Evolutionary conservation across 2,113 vertebrate species (phyloP), one percentile per base, ranked within the genome.

Genomic region (Cyrtonyx montezumae): DNA sequence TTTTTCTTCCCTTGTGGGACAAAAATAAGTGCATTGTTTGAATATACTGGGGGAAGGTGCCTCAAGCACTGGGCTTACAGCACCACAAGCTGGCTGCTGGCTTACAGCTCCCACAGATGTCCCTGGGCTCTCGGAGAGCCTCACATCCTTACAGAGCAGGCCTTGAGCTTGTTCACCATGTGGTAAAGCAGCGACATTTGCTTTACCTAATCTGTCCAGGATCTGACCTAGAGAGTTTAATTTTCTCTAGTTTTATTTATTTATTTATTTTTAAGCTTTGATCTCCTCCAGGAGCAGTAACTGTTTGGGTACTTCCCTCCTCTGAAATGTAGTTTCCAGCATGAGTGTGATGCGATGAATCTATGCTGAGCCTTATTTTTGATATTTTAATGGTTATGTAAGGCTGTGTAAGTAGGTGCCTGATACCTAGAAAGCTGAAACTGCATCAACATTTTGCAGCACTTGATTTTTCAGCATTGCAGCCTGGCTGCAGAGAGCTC

Each of bases 41-140:
- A 87, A 67, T 92, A n/a, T 84, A 15, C 46, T 61, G 80, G 32
- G n/a, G 21, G 8, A 32, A 51, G 85, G 71, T 89, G 66, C 62
- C 85, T 93, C 80, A 26, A 21, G 10, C 74, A 23, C 22, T 25
- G 46, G 40, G 59, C 79, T 79, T 1, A 3, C 46, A 80, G 40
- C 1, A 1, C 56, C 8, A 1, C 8, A 20, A 51, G 8, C 37
- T 25, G 49, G 23, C 2, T 2, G 1, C 1, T 1, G 11, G 40
- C 28, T 30, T 73, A 25, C 79, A 55, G 34, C 37, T 25, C 40
- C 37, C 17, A 18, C 61, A 62, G 26, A 36, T 53, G 36, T 20
- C 87, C 19, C 12, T 15, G 2, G 40, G 26, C 40, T 43, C 14
- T 2, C 2, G 11, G 28, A 4, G 25, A n/a, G 37, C 36, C 11